Conservation (phyloP, 2,797 vertebrate species). For the Sciurus carolinensis region DNA sequence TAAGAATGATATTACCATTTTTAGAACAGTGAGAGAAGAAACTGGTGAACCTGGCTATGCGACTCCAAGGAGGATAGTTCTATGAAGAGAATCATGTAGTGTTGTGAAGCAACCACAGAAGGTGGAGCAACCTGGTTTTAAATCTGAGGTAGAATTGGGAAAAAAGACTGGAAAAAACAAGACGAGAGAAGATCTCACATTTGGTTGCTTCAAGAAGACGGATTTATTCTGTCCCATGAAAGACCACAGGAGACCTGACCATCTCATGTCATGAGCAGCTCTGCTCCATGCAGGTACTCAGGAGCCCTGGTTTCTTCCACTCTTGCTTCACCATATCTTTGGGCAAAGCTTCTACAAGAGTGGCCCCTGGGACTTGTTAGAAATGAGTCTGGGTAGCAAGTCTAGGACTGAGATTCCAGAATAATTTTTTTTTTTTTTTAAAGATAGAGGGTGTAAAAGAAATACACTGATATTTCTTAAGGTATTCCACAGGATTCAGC, state of each 20-base stretch:
- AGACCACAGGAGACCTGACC: not conserved
- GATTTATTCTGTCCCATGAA: not conserved
- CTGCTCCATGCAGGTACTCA: not conserved
- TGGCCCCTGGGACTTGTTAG: not conserved
- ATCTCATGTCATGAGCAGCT: not conserved
- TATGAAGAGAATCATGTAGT: not conserved
- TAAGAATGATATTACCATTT: not conserved
- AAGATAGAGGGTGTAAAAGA: not conserved
- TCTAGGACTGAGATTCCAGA: not conserved
- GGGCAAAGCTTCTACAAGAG: not conserved
- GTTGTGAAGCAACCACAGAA: not conserved
- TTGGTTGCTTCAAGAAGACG: not conserved
- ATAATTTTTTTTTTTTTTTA: not conserved
- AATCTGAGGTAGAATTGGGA: not conserved
- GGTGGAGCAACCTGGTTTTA: not conserved
- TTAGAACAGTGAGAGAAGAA: not conserved
- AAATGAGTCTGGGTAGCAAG: not conserved
- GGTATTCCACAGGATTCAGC: not conserved
- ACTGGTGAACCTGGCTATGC: not conserved
- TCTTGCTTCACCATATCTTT: fast-evolving
- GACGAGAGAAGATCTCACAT: not conserved
- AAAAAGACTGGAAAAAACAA: not conserved
- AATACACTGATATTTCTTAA: not conserved
- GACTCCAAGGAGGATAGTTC: not conserved
- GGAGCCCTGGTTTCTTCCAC: not conserved